phyloP scores from a whole-genome alignment of 2,797 vertebrate genomes.

The Muraenolepis orangiensis region DNA sequence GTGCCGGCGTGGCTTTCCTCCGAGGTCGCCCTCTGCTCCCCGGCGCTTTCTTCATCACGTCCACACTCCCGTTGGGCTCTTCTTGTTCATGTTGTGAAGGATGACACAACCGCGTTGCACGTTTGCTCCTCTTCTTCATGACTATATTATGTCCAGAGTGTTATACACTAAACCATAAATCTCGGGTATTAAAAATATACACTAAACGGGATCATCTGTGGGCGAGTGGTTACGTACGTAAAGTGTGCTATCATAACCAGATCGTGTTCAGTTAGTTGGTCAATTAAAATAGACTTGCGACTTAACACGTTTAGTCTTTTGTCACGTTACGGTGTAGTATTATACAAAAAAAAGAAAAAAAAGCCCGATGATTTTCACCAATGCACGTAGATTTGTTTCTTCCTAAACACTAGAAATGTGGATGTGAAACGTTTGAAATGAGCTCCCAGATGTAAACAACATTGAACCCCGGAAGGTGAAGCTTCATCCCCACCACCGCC shows the following conservation, averaged over 20 bases:
- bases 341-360: background rate
- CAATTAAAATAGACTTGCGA: background rate
- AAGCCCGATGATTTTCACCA: conserved; percentile 1
- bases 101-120: conserved; percentile 60
- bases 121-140: conserved; percentile 77
- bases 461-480: conserved; percentile 57
- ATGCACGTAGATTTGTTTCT: background rate
- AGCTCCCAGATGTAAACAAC: conserved; percentile 60
- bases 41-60: conserved; percentile 10
- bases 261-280: background rate
- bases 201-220: background rate
- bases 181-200: background rate
- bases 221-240: background rate
- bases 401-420: background rate
- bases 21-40: conserved; percentile 46
- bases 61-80: conserved; percentile 34
- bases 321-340: background rate
- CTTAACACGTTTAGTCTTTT: background rate
- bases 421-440: background rate
- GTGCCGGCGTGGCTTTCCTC: conserved; percentile 16
- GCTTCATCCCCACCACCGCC: too few relatives aligned
- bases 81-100: conserved; percentile 31
- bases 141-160: conserved; percentile 21
- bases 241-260: background rate
- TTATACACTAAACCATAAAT: background rate